Conservation (phyloP, 2,797 vertebrate species). For the Lithobates sylvaticus region DNA sequence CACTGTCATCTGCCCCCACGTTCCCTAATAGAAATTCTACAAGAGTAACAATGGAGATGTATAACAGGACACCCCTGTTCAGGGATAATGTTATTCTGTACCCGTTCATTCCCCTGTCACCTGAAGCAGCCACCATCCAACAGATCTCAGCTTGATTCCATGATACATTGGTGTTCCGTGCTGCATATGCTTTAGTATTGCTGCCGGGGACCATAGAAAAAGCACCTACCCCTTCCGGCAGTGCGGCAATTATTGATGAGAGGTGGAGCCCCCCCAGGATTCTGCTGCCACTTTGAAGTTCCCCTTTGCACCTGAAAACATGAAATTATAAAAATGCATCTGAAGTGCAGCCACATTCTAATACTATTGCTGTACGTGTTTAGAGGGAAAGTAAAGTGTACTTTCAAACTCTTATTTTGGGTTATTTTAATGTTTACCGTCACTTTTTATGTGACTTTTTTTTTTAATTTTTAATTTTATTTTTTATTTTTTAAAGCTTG, state of each 20-base stretch:
- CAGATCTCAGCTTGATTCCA: neutral
- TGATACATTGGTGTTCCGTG: neutral
- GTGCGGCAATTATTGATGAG: neutral
- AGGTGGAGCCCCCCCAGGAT: neutral
- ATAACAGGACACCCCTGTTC: neutral
- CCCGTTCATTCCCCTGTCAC: neutral
- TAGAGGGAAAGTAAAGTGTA: too few species aligned
- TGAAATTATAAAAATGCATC: too few species aligned
- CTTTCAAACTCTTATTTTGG: too few species aligned
- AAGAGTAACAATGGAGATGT: neutral
- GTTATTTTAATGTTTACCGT: too few species aligned
- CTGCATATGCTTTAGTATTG: neutral
- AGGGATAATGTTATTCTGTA: neutral
- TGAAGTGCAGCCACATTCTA: too few species aligned
- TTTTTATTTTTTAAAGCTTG: too few species aligned
- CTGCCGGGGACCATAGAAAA: neutral
- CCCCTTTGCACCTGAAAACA: too few species aligned
- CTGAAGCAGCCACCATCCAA: neutral
- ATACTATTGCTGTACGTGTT: too few species aligned
- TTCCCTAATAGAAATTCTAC: conserved; percentile 1
- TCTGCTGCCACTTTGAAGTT: neutral
- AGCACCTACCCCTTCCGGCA: neutral
- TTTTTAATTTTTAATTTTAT: too few species aligned
- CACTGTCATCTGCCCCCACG: neutral
- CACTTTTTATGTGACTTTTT: too few species aligned